Evolutionary conservation across 2,888 invertebrate genomes (phyloP).

Genomic region (Drosophila meridionalis): DNA sequence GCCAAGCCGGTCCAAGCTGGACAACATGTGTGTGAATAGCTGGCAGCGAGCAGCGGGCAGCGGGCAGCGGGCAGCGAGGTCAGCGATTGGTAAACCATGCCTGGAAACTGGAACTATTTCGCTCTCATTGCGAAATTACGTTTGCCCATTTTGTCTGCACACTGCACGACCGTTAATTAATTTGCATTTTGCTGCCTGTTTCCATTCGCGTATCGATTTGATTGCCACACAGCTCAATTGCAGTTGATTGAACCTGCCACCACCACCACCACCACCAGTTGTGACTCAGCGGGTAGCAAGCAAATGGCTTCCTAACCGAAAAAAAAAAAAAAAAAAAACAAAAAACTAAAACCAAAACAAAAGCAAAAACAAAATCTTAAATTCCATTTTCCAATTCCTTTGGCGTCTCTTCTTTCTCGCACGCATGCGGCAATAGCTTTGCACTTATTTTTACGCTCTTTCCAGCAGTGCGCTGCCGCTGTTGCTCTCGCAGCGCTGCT

Average conservation of each 20-base stretch:
- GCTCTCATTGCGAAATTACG: slow-evolving; percentile 24
- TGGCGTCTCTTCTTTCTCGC: slow-evolving; percentile 9
- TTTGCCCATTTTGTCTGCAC: slow-evolving; percentile 38
- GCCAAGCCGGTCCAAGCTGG: slow-evolving; percentile 68
- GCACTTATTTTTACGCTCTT: slow-evolving; percentile 13
- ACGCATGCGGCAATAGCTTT: slow-evolving; percentile 46
- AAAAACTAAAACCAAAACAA: background rate
- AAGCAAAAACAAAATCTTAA: background rate
- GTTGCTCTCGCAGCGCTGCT: slow-evolving; percentile 3
- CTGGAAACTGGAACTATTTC: slow-evolving; percentile 54
- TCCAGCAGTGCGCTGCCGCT: slow-evolving; percentile 10
- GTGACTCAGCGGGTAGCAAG: slow-evolving; percentile 37
- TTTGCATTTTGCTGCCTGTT: slow-evolving; percentile 53
- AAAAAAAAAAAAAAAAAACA: background rate
- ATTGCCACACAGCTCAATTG: slow-evolving; percentile 61
- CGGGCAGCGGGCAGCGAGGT: background rate
- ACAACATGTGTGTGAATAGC: slow-evolving; percentile 3
- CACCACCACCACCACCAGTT: slow-evolving; percentile 5
- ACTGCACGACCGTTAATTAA: slow-evolving; percentile 55
- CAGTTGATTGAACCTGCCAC: slow-evolving; percentile 72
- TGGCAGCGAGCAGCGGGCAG: background rate
- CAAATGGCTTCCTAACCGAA: slow-evolving; percentile 34
- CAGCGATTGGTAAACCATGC: slow-evolving; percentile 9
- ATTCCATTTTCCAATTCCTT: slow-evolving; percentile 31
- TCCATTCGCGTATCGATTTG: slow-evolving; percentile 61